Base-by-base conservation (phyloP, 2,797 vertebrate species). In the Cheirogaleus major region DNA sequence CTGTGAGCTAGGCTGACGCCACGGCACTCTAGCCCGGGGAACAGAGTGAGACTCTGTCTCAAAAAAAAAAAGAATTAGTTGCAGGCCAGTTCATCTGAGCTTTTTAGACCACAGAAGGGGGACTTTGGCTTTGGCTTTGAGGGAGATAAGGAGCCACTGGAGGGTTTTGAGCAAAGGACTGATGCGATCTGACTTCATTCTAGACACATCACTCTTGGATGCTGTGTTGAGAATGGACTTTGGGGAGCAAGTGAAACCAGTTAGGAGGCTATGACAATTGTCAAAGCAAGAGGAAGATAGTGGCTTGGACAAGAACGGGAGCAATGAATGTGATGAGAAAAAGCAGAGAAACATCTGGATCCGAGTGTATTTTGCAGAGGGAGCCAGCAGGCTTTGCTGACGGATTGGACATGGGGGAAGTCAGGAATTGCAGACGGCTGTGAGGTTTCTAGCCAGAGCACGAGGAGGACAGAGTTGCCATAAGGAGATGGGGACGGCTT, bases 401-500 rank as follows among this genome's bases (percentile, higher is more conserved):
- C 3, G 43, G 70, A 38, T 20, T 17, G 22, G 76, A 32, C 15
- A 5, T 22, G 12, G 20, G 30, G 78, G 32, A 22, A 32, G 50
- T 27, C 15, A 30, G 52, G 55, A 4, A 32, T 59, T 69, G 13
- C n/a, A 17, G 17, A 0, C 41, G 22, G 50, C 48, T 3, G 23
- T 20, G 12, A 43, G 1, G 5, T 12, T 32, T 32, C 35, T 55
- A 22, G 35, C 81, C 45, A 15, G 55, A 38, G n/a, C 0, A 0
- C n/a, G n/a, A 32, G 63, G 38, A 87, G 38, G 72, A 57, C 5
- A 30, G 25, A 27, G 65, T 7, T 30, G 38, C 41, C 0, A 0
- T 43, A 1, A 11, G 7, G 88, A 83, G 61, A 35, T 32, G 55
- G 81, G 48, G 75, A 50, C n/a, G 38, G 22, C 76, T 67, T 79